Percentiles rank a stretch among this genome's conserved stretches.
These are phyloP conservation scores for Saxicola maurus DNA, from an alignment of 2,797 vertebrate species.

Conservation along the genomic window DNA sequence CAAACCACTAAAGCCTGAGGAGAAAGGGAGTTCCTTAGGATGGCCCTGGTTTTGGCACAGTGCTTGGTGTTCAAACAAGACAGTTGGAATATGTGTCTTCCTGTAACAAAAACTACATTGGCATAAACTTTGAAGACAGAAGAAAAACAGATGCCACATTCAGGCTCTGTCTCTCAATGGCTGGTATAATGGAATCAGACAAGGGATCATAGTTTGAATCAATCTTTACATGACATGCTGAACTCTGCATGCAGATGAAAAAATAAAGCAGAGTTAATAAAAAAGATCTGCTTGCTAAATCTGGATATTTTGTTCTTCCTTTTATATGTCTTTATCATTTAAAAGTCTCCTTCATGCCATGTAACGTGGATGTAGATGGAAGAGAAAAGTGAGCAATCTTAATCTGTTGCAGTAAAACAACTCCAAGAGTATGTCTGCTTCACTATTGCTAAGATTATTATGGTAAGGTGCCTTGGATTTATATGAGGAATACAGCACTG, in stretches of 20 bases:
- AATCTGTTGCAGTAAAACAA: not conserved
- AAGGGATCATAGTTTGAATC: not conserved
- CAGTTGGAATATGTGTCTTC: not conserved
- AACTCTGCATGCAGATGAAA: not conserved
- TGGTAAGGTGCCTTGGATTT: not conserved
- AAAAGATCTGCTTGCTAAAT: not conserved
- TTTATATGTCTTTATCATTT: not conserved
- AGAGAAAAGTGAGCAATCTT: not conserved
- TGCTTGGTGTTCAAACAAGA: not conserved
- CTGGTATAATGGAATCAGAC: not conserved
- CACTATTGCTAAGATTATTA: not conserved
- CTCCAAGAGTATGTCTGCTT: not conserved
- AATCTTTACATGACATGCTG: not conserved
- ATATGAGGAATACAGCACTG: not conserved
- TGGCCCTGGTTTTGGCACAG: not conserved
- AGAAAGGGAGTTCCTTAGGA: not conserved
- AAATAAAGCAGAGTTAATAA: not conserved
- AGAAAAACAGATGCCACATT: not conserved
- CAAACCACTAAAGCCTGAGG: not conserved
- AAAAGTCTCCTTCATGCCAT: not conserved
- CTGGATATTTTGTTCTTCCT: not conserved
- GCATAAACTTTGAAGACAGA: not conserved
- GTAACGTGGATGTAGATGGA: not conserved
- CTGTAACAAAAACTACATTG: not conserved
- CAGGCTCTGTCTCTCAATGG: not conserved